Conservation (phyloP, 2,113 vertebrate genomes). For the Neodontobutis hainanensis region DNA sequence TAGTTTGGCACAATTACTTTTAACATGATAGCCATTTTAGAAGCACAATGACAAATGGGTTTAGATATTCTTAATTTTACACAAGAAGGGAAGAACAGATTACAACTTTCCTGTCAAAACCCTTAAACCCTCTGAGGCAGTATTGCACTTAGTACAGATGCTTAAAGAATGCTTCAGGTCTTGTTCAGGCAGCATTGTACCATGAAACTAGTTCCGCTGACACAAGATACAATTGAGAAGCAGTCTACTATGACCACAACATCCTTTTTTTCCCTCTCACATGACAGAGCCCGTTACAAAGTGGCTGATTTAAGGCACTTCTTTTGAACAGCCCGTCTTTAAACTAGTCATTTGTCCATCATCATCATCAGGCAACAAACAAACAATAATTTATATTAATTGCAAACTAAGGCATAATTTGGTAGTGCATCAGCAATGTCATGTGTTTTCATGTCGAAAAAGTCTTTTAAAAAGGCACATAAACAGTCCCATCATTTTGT, state of each 20-base stretch:
- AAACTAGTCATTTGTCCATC: background rate
- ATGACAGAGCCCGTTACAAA: conserved; percentile 47
- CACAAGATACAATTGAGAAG: conserved; percentile 26
- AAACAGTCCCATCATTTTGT: conserved; percentile 12
- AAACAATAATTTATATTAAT: conserved; percentile 19
- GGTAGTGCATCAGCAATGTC: conserved; percentile 35
- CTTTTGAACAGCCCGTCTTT: conserved; percentile 21
- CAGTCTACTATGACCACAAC: conserved; percentile 32
- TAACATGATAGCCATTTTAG: conserved; percentile 28
- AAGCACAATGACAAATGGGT: conserved; percentile 39
- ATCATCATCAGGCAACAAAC: background rate
- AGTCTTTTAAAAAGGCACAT: conserved; percentile 48
- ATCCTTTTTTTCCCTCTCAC: conserved; percentile 23
- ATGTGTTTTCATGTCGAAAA: conserved; percentile 1
- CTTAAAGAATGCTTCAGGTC: conserved; percentile 55
- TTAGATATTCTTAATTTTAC: conserved; percentile 22
- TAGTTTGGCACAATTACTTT: conserved; percentile 41
- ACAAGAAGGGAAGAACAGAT: conserved; percentile 39
- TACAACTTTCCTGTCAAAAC: conserved; percentile 40
- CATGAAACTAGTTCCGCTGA: conserved; percentile 35
- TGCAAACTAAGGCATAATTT: conserved; percentile 24
- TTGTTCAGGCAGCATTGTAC: conserved; percentile 46
- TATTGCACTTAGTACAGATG: conserved; percentile 45
- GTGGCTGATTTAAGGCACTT: conserved; percentile 13
- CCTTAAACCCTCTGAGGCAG: conserved; percentile 23